These are phyloP conservation scores for Plectropomus leopardus DNA, from an alignment of 2,113 vertebrate genomes.

Conservation along the genomic window DNA sequence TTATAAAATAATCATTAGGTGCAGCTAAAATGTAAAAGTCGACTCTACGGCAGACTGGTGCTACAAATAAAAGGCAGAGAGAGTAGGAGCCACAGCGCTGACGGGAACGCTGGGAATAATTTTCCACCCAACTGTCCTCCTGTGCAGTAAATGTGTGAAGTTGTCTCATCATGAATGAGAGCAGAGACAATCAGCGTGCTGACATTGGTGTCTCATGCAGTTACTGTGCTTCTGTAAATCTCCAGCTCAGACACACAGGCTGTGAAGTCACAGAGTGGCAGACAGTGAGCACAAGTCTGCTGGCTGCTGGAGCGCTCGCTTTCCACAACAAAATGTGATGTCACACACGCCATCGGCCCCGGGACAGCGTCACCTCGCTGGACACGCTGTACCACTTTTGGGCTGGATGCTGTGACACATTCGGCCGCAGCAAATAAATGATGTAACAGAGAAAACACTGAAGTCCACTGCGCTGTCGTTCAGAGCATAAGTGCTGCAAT, in stretches of 20 bases:
- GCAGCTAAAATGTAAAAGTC: not conserved
- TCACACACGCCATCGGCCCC: constrained; percentile 31
- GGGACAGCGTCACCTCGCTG: constrained; percentile 45
- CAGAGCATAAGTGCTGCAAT: not conserved
- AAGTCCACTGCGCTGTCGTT: constrained; percentile 17
- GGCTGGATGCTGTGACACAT: constrained; percentile 43
- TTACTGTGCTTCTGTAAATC: constrained; percentile 67
- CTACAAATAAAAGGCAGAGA: not conserved
- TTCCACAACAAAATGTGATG: constrained; percentile 71
- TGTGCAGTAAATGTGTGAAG: constrained; percentile 31
- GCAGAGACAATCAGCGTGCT: constrained; percentile 53
- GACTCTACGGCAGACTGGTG: not conserved
- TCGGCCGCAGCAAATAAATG: constrained; percentile 69
- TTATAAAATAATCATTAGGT: not conserved
- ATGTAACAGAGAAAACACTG: constrained; percentile 66
- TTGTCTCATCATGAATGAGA: constrained; percentile 20
- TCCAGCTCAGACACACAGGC: constrained; percentile 58
- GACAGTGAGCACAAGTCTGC: constrained; percentile 67
- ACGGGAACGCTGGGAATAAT: constrained; percentile 2
- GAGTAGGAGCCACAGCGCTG: not conserved
- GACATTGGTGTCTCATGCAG: constrained; percentile 61
- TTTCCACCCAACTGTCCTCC: constrained; percentile 40
- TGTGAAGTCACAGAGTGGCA: constrained; percentile 71
- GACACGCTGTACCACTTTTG: constrained; percentile 37
- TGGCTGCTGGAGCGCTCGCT: constrained; percentile 34